These are phyloP conservation scores for Heliornis fulica DNA, from an alignment of 2,113 vertebrate genomes.

Conservation along the genomic window DNA sequence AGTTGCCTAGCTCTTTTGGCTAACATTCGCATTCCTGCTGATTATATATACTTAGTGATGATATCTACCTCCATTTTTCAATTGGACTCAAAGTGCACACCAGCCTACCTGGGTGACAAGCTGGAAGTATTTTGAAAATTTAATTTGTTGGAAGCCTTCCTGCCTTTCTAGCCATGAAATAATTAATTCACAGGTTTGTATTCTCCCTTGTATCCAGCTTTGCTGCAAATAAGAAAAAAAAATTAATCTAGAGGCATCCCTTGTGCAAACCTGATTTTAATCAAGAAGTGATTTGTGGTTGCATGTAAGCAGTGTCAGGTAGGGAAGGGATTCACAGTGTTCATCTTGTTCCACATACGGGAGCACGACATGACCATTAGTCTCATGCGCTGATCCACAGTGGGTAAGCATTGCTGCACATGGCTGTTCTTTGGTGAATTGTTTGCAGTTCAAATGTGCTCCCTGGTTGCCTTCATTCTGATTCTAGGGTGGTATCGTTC, in stretches of 20 bases:
- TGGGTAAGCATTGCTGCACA: neutral
- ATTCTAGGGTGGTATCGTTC: neutral
- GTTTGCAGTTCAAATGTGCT: neutral
- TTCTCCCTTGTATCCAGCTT: neutral
- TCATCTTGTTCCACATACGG: neutral
- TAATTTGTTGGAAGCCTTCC: neutral
- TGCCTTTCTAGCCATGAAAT: neutral
- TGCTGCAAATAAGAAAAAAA: neutral
- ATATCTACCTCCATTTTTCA: neutral
- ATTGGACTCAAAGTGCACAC: neutral
- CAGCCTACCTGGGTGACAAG: neutral
- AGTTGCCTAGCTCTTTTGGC: neutral
- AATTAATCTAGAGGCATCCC: neutral
- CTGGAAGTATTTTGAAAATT: neutral
- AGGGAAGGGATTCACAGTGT: neutral
- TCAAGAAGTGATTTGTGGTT: neutral
- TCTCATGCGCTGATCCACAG: neutral
- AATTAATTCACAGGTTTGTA: neutral
- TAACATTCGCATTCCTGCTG: neutral
- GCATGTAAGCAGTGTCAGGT: neutral
- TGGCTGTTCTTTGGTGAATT: neutral
- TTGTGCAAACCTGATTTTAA: conserved; percentile 6
- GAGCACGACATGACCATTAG: neutral
- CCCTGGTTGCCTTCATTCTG: neutral
- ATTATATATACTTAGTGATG: neutral